phyloP scores from a whole-genome alignment of 2,888 invertebrate species.

The Apodemia mormo region DNA sequence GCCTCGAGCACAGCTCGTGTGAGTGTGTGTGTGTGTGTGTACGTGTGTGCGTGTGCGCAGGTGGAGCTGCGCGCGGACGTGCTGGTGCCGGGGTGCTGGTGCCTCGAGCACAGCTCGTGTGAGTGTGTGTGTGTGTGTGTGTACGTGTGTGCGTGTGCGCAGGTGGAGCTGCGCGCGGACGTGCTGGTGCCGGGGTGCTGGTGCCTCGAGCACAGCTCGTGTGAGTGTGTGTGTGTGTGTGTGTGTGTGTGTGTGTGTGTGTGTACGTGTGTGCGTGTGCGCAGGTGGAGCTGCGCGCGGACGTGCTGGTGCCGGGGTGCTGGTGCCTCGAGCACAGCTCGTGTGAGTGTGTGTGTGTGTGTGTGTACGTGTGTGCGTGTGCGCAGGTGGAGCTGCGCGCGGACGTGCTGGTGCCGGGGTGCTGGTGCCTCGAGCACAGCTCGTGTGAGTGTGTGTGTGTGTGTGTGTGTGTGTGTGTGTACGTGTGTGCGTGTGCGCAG shows the following conservation, averaged over 20 bases:
- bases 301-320: too few relatives aligned
- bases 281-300: slow-evolving; percentile 54
- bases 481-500: slow-evolving; percentile 54
- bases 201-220: too few relatives aligned
- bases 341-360: not conserved
- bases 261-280: not conserved
- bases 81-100: too few relatives aligned
- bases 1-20: too few relatives aligned
- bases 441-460: too few relatives aligned
- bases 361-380: not conserved
- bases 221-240: too few relatives aligned
- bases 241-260: not conserved
- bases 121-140: not conserved
- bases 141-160: slow-evolving; percentile 23
- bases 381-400: slow-evolving; percentile 94
- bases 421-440: too few relatives aligned
- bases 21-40: too few relatives aligned
- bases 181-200: slow-evolving; percentile 98
- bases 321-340: too few relatives aligned
- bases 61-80: too few relatives aligned
- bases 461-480: not conserved
- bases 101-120: not conserved
- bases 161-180: slow-evolving; percentile 97
- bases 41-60: slow-evolving; percentile 54
- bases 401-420: slow-evolving; percentile 98